These are phyloP conservation scores for Oreochromis niloticus DNA, from an alignment of 2,113 vertebrate genomes.

Conservation along the genomic window DNA sequence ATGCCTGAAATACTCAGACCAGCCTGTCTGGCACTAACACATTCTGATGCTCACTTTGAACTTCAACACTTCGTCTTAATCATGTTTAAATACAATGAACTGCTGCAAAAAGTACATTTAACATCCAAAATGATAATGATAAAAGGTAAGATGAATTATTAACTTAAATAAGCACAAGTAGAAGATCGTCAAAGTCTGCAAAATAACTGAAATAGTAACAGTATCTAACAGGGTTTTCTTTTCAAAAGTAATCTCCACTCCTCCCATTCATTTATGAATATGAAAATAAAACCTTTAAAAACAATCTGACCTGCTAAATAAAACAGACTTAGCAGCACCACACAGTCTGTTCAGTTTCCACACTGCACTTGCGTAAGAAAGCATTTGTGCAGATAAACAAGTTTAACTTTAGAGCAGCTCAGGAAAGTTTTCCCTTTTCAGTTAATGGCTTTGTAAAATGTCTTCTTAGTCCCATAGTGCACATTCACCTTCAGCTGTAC, in stretches of 20 bases:
- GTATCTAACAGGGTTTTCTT: neutral
- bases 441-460: neutral
- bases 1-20: neutral
- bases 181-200: accelerated
- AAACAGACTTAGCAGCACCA: neutral
- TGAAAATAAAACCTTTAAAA: too few relatives aligned
- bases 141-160: neutral
- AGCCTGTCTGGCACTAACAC: neutral
- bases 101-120: neutral
- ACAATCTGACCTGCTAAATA: neutral
- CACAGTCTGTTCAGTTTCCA: neutral
- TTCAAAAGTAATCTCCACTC: neutral
- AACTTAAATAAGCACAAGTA: neutral
- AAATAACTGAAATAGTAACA: neutral
- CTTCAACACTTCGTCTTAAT: neutral
- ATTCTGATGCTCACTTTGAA: neutral
- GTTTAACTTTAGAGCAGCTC: neutral
- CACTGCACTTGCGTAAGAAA: neutral
- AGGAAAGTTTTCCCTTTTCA: neutral
- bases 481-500: neutral
- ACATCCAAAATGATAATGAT: neutral
- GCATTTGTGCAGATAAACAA: neutral
- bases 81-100: neutral
- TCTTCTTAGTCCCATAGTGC: neutral
- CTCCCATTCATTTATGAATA: too few relatives aligned